phyloP scores from a whole-genome alignment of 2,888 invertebrate species.

The Drosophila incognita region DNA sequence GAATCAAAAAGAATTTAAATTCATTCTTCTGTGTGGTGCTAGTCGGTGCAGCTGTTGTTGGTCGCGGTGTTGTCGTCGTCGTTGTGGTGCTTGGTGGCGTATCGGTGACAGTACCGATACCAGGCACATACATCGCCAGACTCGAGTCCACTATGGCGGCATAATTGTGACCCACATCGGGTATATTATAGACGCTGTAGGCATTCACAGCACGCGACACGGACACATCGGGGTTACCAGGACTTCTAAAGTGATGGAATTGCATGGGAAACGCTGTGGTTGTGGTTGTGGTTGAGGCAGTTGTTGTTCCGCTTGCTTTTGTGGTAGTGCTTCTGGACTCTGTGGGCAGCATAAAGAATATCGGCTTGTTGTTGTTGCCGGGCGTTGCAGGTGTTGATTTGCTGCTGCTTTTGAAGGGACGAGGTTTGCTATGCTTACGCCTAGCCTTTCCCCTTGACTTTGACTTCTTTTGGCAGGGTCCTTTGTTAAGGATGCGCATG shows the following conservation, averaged over 20 bases:
- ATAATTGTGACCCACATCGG: slow-evolving; percentile 59
- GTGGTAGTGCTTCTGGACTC: neutral
- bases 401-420: neutral
- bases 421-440: slow-evolving; percentile 26
- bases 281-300: slow-evolving; percentile 10
- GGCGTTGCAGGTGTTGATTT: neutral
- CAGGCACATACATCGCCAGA: slow-evolving; percentile 60
- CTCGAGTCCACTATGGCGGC: slow-evolving; percentile 47
- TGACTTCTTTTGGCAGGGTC: slow-evolving; percentile 39
- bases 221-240: slow-evolving; percentile 43
- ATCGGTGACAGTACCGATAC: slow-evolving; percentile 58
- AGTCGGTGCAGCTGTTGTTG: neutral
- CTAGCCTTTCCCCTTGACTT: slow-evolving; percentile 12
- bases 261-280: slow-evolving; percentile 38
- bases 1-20: slow-evolving; percentile 17
- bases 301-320: slow-evolving; percentile 8
- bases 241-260: slow-evolving; percentile 23
- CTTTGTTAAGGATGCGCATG: slow-evolving; percentile 46
- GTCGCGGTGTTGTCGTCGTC: slow-evolving; percentile 16
- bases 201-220: slow-evolving; percentile 50
- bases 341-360: neutral
- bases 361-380: neutral
- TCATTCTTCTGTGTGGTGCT: slow-evolving; percentile 4
- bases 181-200: slow-evolving; percentile 62
- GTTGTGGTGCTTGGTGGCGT: slow-evolving; percentile 30